Evolutionary conservation across 2,797 vertebrate species (phyloP).

Genomic region (Melanogrammus aeglefinus): DNA sequence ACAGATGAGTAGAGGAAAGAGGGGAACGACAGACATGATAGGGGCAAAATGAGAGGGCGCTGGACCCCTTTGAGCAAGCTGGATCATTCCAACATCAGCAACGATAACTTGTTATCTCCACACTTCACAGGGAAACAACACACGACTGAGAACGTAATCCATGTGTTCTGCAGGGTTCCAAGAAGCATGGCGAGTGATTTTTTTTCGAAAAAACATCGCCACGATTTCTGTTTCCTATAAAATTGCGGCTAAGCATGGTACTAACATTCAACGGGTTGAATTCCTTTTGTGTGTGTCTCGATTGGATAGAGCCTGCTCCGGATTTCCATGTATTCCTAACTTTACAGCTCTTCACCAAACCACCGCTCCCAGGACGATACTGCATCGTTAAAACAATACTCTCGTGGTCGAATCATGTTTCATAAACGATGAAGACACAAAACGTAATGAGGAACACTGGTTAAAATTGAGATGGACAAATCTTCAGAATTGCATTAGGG

Average conservation of each 20-base stretch:
- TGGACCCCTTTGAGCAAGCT: too few species aligned
- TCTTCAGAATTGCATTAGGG: background rate
- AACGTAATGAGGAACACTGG: background rate
- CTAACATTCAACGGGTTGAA: background rate
- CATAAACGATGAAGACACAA: background rate
- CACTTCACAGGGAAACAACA: background rate
- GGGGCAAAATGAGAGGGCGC: background rate
- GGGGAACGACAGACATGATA: background rate
- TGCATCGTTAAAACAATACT: background rate
- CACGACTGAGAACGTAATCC: background rate
- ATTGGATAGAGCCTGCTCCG: background rate
- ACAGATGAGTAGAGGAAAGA: conserved; percentile 14
- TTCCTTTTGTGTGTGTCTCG: background rate
- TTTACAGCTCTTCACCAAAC: conserved; percentile 1
- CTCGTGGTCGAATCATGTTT: background rate
- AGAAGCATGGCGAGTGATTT: background rate
- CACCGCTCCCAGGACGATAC: background rate
- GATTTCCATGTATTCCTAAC: background rate
- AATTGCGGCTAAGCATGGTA: background rate
- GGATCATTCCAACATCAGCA: background rate
- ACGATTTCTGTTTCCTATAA: background rate
- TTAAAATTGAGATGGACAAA: background rate
- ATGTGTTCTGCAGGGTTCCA: background rate
- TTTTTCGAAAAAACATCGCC: too few species aligned
- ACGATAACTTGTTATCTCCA: background rate